A percentile compares a stretch with the other conserved stretches of the same genome.
phyloP scores from a whole-genome alignment of 2,888 invertebrate species.

The Drosophila kuntzei region DNA sequence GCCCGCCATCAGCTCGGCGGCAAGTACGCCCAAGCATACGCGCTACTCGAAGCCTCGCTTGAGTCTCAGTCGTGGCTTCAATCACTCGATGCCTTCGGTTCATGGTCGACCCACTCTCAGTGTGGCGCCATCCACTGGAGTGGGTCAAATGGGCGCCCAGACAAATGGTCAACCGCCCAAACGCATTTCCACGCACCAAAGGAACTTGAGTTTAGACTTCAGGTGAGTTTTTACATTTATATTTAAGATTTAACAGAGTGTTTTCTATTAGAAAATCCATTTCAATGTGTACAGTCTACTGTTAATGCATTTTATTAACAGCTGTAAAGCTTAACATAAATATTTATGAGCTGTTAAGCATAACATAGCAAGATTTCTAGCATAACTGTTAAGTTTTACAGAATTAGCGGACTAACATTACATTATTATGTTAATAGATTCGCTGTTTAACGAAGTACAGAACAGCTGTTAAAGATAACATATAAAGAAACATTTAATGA shows the following conservation, averaged over 20 bases:
- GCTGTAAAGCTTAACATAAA: no score
- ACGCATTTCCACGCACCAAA: conserved; percentile 89
- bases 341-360: no score
- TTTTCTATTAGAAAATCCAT: no score
- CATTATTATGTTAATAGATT: background rate
- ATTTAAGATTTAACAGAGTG: background rate
- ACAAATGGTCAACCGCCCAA: conserved; percentile 73
- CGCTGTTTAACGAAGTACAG: background rate
- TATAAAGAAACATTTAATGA: no score
- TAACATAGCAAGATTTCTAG: background rate
- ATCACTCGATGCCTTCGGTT: conserved; percentile 85
- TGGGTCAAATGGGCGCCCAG: conserved; percentile 37
- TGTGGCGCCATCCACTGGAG: conserved; percentile 46
- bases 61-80: conserved; percentile 84
- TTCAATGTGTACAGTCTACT: no score
- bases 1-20: conserved; percentile 79
- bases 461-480: background rate
- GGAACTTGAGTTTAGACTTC: conserved; percentile 95
- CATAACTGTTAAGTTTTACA: background rate
- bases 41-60: conserved; percentile 85
- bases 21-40: conserved; percentile 84
- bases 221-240: conserved; percentile 87
- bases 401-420: no score
- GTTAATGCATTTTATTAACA: no score
- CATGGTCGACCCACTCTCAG: conserved; percentile 84